phyloP scores from a whole-genome alignment of 2,113 vertebrate species.

The Clarias batrachus region DNA sequence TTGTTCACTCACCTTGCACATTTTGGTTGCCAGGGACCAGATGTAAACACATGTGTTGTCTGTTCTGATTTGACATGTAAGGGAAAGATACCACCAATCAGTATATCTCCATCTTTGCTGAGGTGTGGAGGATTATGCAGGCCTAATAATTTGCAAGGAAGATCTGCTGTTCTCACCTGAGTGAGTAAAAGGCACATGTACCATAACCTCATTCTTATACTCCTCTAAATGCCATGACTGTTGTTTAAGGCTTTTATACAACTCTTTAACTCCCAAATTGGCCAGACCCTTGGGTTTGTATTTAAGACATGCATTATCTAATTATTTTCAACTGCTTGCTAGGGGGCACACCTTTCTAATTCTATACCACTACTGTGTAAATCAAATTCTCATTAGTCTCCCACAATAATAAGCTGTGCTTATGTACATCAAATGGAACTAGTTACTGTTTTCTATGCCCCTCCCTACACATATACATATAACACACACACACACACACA shows the following conservation, averaged over 20 bases:
- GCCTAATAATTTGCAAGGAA: conserved; percentile 25
- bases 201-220: conserved; percentile 36
- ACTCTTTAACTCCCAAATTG: neutral
- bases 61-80: conserved; percentile 54
- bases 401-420: too few species aligned
- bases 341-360: neutral
- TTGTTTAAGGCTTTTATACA: conserved; percentile 30
- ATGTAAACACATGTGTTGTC: conserved; percentile 41
- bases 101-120: conserved; percentile 11
- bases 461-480: too few species aligned
- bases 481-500: too few species aligned
- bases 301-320: neutral
- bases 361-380: too few species aligned
- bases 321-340: neutral
- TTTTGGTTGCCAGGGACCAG: conserved; percentile 45
- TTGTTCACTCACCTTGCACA: conserved; percentile 53
- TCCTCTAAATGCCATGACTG: neutral
- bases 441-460: too few species aligned
- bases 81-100: conserved; percentile 51
- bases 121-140: conserved; percentile 35
- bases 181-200: conserved; percentile 46
- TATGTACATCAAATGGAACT: too few species aligned
- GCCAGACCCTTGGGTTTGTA: neutral
- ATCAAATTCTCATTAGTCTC: too few species aligned
- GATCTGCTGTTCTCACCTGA: conserved; percentile 43